Base-by-base conservation (phyloP, 92 coral and sea anemone species). In the Meandrina meandrites region DNA sequence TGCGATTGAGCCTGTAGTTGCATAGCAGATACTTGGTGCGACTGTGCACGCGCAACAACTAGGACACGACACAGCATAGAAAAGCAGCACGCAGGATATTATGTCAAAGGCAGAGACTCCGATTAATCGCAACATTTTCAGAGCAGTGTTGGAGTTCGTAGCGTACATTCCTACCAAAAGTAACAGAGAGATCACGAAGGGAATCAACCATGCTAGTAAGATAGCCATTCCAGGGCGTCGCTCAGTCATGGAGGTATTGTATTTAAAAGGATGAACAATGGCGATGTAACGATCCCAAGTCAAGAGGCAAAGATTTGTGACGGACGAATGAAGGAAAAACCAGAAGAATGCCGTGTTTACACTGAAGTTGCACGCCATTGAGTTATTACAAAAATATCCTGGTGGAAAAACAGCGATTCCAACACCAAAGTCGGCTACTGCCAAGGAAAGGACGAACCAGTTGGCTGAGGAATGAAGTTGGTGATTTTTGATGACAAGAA, bases 261-360 rank as follows among this genome's bases (percentile, higher is more conserved):
- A 81, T 40, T 4, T 81, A 18, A 81, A 66, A 8, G 85, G 85
- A 11, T 62, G 76, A 24, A 81, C 76, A n/a, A 81, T 81, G 24
- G 85, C 76, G 18, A 18, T 21, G 75, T 58, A 81, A 16, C 85
- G 85, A 62, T 81, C 76, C 85, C 85, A 40, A 16, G 85, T 68
- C 56, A 81, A 42, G 21, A 47, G 24, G 75, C 76, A 60, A 50
- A 81, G 74, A 68, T 40, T 81, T 58, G 76, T n/a, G 22, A 81
- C 76, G 6, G 85, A 81, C 6, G 76, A 62, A 76, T 81, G 85
- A 0, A 81, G 51, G 54, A 81, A 37, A n/a, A 81, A 81, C 85
- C 77, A 81, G 75, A 35, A 21, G 14, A 62, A 60, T 13, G 76
- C 74, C 32, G 21, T 81, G 22, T 37, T 3, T 18, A 81, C 24